A percentile compares a stretch with the other conserved stretches of the same genome.
Evolutionary conservation across 2,113 vertebrate genomes (phyloP).

Genomic region (Heptranchias perlo): DNA sequence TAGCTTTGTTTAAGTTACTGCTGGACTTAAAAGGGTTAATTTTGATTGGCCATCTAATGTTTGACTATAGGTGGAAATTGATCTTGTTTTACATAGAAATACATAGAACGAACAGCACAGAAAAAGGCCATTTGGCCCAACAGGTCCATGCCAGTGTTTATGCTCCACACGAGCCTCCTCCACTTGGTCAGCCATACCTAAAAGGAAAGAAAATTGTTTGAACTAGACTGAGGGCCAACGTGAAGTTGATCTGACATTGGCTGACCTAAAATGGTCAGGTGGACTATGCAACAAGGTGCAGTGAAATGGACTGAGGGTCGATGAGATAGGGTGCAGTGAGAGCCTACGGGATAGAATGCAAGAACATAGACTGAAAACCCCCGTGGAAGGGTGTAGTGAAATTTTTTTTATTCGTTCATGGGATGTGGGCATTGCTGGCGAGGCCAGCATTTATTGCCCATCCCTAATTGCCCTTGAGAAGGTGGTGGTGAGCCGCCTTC

Average conservation of each 20-base stretch:
- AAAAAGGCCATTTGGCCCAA: too few species aligned
- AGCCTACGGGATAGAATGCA: not conserved
- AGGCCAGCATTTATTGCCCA: too few species aligned
- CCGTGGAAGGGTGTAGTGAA: not conserved
- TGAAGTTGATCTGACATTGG: not conserved
- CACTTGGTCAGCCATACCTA: not conserved
- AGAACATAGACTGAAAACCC: not conserved
- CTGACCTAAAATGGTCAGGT: not conserved
- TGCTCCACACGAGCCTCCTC: too few species aligned
- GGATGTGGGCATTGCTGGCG: too few species aligned
- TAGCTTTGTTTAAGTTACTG: not conserved
- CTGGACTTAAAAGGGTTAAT: not conserved
- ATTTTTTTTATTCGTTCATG: too few species aligned
- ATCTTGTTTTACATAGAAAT: not conserved
- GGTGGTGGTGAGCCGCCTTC: too few species aligned
- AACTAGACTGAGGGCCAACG: not conserved
- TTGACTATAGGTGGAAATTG: not conserved
- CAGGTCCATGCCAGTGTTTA: too few species aligned
- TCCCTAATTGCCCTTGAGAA: too few species aligned
- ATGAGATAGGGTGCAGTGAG: not conserved
- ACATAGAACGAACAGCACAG: too few species aligned
- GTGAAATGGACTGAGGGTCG: not conserved
- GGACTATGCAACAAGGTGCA: not conserved
- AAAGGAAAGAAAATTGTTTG: not conserved
- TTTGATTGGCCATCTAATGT: not conserved